Evolutionary conservation across 1,140 invertebrate genomes (phyloP), one percentile per base, ranked within the genome.

Genomic region (Doryteuthis pealeii): DNA sequence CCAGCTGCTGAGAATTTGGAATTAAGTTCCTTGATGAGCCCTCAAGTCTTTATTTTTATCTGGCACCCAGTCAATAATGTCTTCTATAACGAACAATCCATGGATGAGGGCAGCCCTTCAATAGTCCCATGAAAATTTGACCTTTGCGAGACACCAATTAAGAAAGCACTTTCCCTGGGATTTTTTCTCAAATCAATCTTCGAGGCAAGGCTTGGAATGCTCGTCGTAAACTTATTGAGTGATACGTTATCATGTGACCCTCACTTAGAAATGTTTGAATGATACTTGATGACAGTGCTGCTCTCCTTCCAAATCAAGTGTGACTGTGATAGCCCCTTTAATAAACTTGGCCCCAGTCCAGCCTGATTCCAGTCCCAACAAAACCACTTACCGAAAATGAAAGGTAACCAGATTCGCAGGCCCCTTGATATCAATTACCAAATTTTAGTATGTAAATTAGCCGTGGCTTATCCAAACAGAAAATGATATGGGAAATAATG

Each of bases 1-100:
- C 33, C 75, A 84, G 83, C 35, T 84, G 83, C 78, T 28, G 83
- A 84, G 69, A 76, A 83, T 3, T 84, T 82, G 83, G 83, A 83
- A 70, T 74, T 84, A 14, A 75, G 79, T n/a, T 40, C 76, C 74
- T 58, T 84, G 26, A 74, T 75, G 45, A 72, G 80, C 14, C n/a
- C 73, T 84, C 30, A 74, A 81, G 30, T 79, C 77, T 28, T 73
- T 84, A 15, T 78, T 84, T 54, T 68, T 84, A 28, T 84, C 83
- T 68, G 82, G 80, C 15, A 84, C 70, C 83, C 83, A 14, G 65
- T 84, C 1, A 26, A 79, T 40, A 74, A 82, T 54, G 58, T 83
- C 26, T 80, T 79, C 67, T 83, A 81, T 58, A 28, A 75, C n/a
- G 26, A 71, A 49, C 5, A 12, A 62, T 28, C 18, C 18, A n/a